Percentiles rank a stretch among this genome's conserved stretches.
Evolutionary conservation across 2,888 invertebrate genomes (phyloP).

Genomic region (Agriopis aurantiaria): DNA sequence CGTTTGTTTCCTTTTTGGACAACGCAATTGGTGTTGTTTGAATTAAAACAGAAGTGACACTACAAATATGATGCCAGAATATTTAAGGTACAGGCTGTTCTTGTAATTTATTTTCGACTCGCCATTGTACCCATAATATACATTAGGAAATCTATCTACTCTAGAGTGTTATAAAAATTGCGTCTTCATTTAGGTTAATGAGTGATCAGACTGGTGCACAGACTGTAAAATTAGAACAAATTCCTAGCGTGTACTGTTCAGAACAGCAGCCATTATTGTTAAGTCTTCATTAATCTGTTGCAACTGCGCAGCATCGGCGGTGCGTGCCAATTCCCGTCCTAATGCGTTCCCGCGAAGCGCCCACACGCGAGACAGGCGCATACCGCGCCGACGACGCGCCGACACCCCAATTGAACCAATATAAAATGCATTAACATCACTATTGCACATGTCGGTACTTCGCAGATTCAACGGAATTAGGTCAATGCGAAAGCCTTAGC

Average conservation of each 20-base stretch:
- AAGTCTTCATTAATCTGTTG: constrained; percentile 46
- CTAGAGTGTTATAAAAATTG: constrained; percentile 21
- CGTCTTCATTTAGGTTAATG: constrained; percentile 27
- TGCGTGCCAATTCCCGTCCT: constrained; percentile 76
- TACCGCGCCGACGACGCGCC: constrained; percentile 75
- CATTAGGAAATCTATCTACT: background rate
- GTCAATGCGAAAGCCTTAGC: constrained; percentile 42
- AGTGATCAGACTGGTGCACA: constrained; percentile 30
- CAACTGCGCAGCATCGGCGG: constrained; percentile 43
- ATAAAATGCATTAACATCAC: constrained; percentile 84
- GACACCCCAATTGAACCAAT: constrained; percentile 84
- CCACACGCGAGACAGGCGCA: constrained; percentile 76
- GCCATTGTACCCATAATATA: no score
- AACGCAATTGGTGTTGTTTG: constrained; percentile 31
- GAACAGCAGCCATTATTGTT: constrained; percentile 42
- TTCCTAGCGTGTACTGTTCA: constrained; percentile 28
- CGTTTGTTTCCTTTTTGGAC: constrained; percentile 67
- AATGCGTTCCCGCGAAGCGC: constrained; percentile 83
- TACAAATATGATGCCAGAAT: background rate
- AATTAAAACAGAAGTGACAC: constrained; percentile 39
- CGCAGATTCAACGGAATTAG: constrained; percentile 70
- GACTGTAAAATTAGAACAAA: constrained; percentile 44
- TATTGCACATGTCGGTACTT: constrained; percentile 76
- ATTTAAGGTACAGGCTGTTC: background rate
- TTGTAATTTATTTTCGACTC: no score